Evolutionary conservation across 2,797 vertebrate species (phyloP).

Genomic region (Emydoidea blandingii): DNA sequence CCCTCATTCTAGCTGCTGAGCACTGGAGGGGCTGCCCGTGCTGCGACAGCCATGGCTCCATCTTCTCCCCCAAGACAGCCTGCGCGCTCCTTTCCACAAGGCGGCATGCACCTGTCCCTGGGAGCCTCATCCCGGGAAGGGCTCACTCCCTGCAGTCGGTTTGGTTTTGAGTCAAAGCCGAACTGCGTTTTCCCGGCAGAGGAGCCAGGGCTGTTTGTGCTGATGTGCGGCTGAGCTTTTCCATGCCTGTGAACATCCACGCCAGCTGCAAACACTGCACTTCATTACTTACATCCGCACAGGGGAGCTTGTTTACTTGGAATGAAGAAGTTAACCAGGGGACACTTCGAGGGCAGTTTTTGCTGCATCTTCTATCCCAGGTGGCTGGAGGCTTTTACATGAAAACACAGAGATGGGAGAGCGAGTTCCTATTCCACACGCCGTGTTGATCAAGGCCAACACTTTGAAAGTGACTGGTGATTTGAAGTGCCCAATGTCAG

Average conservation of each 20-base stretch:
- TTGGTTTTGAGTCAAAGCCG: background rate
- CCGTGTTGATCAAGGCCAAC: background rate
- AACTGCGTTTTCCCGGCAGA: background rate
- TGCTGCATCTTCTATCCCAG: background rate
- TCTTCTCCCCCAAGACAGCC: background rate
- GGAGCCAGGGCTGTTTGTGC: background rate
- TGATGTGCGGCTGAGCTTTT: background rate
- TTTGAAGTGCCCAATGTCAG: too few species aligned
- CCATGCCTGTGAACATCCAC: background rate
- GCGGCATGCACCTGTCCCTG: background rate
- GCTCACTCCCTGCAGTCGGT: background rate
- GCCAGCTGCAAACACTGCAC: background rate
- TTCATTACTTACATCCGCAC: background rate
- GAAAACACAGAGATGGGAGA: background rate
- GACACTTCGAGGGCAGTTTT: background rate
- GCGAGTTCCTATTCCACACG: background rate
- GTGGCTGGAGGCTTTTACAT: background rate
- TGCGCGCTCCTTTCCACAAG: background rate
- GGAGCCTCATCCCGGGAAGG: background rate
- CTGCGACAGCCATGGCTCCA: too few species aligned
- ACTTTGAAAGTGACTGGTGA: background rate
- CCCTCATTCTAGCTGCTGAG: too few species aligned
- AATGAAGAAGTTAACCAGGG: background rate
- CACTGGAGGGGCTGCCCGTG: background rate
- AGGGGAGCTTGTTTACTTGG: background rate